These are phyloP conservation scores for Horisme vitalbata DNA, from an alignment of 2,888 invertebrate species.

Conservation along the genomic window DNA sequence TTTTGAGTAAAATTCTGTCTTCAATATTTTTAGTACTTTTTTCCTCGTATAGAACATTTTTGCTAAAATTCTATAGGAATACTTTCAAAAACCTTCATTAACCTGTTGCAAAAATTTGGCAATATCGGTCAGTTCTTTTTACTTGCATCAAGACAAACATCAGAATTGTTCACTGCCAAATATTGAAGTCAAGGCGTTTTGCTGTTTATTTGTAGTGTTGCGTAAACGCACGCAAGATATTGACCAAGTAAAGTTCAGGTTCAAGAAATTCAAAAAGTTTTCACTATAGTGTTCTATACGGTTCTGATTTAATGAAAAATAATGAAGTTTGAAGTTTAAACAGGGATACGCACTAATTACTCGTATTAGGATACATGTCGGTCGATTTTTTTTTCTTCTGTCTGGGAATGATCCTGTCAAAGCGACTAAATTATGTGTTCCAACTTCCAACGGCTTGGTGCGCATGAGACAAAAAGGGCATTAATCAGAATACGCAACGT, in stretches of 20 bases:
- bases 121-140: constrained; percentile 15
- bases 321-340: too few relatives aligned
- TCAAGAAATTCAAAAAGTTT: not conserved
- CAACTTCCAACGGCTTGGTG: constrained; percentile 21
- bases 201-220: constrained; percentile 21
- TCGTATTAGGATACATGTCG: too few relatives aligned
- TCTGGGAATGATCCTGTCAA: too few relatives aligned
- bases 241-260: constrained; percentile 12
- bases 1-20: too few relatives aligned
- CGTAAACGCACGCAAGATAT: constrained; percentile 16
- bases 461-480: constrained; percentile 58
- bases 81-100: constrained; percentile 26
- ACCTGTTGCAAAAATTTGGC: constrained; percentile 23
- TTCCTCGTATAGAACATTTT: too few relatives aligned
- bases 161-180: constrained; percentile 23
- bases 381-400: too few relatives aligned
- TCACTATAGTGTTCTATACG: too few relatives aligned
- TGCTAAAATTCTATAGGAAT: not conserved
- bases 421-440: constrained; percentile 14
- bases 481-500: constrained; percentile 50
- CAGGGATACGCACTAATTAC: too few relatives aligned
- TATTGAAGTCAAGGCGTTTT: constrained; percentile 28
- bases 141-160: constrained; percentile 11
- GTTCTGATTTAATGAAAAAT: too few relatives aligned
- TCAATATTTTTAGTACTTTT: too few relatives aligned